These are phyloP conservation scores for Herminia tarsipennalis DNA, from an alignment of 2,888 invertebrate species.

Conservation along the genomic window DNA sequence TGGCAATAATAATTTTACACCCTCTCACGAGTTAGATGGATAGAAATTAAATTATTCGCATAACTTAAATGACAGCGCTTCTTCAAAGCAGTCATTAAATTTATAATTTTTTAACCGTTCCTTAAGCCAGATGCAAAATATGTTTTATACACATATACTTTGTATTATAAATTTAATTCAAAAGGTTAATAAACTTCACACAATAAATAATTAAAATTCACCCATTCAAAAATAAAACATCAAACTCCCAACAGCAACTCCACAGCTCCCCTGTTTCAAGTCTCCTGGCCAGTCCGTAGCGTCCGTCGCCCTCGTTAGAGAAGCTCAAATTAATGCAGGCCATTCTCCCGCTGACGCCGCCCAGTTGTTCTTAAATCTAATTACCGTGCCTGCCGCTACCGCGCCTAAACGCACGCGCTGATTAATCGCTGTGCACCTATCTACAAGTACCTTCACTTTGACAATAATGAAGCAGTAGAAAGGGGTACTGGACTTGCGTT, in stretches of 20 bases:
- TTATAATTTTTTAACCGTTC: too few species aligned
- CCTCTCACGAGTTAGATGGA: too few species aligned
- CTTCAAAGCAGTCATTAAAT: too few species aligned
- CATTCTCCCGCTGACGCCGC: constrained; percentile 82
- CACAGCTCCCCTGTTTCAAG: constrained; percentile 48
- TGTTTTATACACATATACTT: too few species aligned
- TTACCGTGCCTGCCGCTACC: constrained; percentile 69
- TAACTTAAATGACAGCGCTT: too few species aligned
- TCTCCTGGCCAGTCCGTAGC: constrained; percentile 67
- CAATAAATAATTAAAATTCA: too few species aligned
- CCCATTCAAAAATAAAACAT: not conserved
- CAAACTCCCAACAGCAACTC: constrained; percentile 46
- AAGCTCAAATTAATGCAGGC: constrained; percentile 84
- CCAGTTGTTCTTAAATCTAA: constrained; percentile 86
- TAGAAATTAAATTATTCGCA: too few species aligned
- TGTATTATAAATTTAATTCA: too few species aligned
- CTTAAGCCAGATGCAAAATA: too few species aligned
- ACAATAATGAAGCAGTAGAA: constrained; percentile 8
- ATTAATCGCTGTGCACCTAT: constrained; percentile 44
- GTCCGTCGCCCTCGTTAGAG: constrained; percentile 84
- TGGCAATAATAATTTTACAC: too few species aligned
- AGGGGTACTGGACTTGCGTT: not conserved
- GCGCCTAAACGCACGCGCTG: constrained; percentile 55
- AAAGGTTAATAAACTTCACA: too few species aligned
- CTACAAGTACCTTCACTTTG: constrained; percentile 7